phyloP scores from a whole-genome alignment of 2,113 vertebrate species.

The Artemisiospiza belli region DNA sequence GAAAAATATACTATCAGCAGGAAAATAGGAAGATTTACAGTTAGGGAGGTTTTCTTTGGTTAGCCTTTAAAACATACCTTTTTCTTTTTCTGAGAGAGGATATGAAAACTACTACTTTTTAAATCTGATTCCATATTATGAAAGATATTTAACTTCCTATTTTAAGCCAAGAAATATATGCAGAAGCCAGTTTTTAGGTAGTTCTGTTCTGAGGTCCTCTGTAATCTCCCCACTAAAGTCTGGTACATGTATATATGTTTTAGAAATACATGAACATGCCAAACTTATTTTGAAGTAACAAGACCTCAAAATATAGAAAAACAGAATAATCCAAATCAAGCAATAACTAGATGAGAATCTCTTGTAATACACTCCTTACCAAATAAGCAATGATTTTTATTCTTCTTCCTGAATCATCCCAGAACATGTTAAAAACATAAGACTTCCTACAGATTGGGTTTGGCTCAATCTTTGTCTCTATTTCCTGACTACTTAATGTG shows the following conservation, averaged over 20 bases:
- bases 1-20: conserved; percentile 63
- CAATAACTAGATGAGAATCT: not conserved
- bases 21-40: conserved; percentile 55
- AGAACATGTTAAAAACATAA: not conserved
- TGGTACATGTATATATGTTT: not conserved
- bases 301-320: not conserved
- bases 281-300: not conserved
- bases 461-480: not conserved
- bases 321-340: not conserved
- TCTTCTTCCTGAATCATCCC: not conserved
- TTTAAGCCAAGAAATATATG: not conserved
- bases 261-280: not conserved
- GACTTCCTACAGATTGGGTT: not conserved
- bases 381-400: not conserved
- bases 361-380: not conserved
- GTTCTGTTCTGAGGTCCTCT: not conserved
- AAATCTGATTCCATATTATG: not conserved
- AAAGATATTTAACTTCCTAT: not conserved
- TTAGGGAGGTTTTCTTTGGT: not conserved
- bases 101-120: not conserved
- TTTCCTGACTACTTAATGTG: not conserved
- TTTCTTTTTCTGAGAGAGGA: not conserved
- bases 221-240: not conserved
- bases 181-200: not conserved
- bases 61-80: not conserved